A percentile compares a stretch with the other conserved stretches of the same genome.
These are phyloP conservation scores for Acipenser ruthenus DNA, from an alignment of 2,797 vertebrate species.

Conservation along the genomic window DNA sequence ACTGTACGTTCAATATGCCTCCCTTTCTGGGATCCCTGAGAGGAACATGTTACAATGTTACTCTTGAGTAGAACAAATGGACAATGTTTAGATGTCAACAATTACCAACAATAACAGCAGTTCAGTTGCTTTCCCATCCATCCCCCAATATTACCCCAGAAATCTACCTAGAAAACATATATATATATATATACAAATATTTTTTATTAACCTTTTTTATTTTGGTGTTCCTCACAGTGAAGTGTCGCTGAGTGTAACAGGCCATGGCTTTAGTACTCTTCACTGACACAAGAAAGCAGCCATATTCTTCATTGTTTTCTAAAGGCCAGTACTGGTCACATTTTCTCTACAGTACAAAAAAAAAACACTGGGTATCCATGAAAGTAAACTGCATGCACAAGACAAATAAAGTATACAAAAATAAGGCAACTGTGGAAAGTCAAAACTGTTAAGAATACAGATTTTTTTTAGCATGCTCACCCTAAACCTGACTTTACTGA, in stretches of 20 bases:
- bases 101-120: no score
- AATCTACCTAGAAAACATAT: no score
- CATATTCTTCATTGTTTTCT: conserved; percentile 86
- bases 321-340: conserved; percentile 96
- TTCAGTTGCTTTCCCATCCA: no score
- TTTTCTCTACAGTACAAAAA: conserved; percentile 70
- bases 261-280: conserved; percentile 71
- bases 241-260: conserved; percentile 82
- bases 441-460: no score
- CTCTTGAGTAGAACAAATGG: no score
- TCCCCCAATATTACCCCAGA: no score
- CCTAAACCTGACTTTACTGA: no score
- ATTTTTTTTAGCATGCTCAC: no score
- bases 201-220: conserved; percentile 72
- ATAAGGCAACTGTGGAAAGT: neutral
- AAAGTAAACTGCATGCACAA: neutral
- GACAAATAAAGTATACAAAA: neutral
- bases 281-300: conserved; percentile 76
- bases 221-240: conserved; percentile 76
- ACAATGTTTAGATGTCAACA: no score
- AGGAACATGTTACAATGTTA: neutral
- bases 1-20: conserved; percentile 65
- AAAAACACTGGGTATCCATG: neutral
- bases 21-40: conserved; percentile 79
- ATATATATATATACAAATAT: no score